Evolutionary conservation across 2,113 vertebrate species (phyloP).

Genomic region (Corydoras sp.): DNA sequence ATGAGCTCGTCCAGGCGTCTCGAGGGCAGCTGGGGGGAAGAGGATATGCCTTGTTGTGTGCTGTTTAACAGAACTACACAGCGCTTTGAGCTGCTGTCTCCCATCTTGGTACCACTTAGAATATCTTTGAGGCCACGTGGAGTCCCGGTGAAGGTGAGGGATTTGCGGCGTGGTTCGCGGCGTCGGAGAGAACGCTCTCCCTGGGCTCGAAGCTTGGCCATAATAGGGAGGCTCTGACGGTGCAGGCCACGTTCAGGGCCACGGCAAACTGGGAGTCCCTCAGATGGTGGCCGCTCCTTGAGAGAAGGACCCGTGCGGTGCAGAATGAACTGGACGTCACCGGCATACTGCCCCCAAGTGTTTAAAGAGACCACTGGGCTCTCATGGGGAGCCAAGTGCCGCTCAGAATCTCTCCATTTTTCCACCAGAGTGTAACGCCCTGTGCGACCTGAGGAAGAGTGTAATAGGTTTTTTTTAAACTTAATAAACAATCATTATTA

Average conservation of each 20-base stretch:
- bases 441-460: constrained; percentile 74
- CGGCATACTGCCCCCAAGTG: constrained; percentile 96
- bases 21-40: constrained; percentile 57
- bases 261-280: constrained; percentile 72
- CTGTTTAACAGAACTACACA: constrained; percentile 64
- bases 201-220: constrained; percentile 84
- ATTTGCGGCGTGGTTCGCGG: constrained; percentile 89
- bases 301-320: constrained; percentile 88
- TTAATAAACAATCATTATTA: no score
- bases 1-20: constrained; percentile 75
- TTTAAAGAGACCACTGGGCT: constrained; percentile 91
- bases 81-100: constrained; percentile 75
- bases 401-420: constrained; percentile 92
- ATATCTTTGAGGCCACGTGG: constrained; percentile 89
- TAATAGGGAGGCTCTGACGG: constrained; percentile 86
- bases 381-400: constrained; percentile 87
- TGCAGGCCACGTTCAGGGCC: constrained; percentile 85
- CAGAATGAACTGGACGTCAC: constrained; percentile 91
- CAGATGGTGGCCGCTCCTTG: constrained; percentile 84
- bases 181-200: constrained; percentile 79
- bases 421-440: constrained; percentile 93
- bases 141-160: constrained; percentile 88
- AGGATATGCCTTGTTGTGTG: constrained; percentile 50
- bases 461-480: no score
- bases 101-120: constrained; percentile 72